Evolutionary conservation across 1,140 invertebrate genomes (phyloP).

Genomic region (Papilio polytes): DNA sequence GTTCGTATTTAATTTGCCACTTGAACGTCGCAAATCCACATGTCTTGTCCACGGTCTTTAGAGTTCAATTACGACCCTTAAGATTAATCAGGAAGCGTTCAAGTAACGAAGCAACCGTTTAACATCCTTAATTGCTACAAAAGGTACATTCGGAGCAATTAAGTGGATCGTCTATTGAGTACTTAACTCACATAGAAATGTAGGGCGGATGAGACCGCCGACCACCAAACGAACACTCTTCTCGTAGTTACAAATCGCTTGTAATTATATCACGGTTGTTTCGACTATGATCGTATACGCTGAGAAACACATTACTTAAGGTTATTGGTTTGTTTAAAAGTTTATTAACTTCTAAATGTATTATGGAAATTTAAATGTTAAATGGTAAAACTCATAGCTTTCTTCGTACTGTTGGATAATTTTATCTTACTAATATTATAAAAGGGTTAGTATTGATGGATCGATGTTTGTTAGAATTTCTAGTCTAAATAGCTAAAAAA

Average conservation of each 20-base stretch:
- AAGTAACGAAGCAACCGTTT: slow-evolving; percentile 48
- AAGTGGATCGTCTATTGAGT: slow-evolving; percentile 52
- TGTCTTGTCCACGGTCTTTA: slow-evolving; percentile 39
- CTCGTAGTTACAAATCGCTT: slow-evolving; percentile 41
- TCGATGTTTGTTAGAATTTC: no score
- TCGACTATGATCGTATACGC: not conserved
- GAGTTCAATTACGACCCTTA: slow-evolving; percentile 42
- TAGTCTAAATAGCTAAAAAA: no score
- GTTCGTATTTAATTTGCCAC: not conserved
- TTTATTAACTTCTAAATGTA: not conserved
- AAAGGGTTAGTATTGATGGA: no score
- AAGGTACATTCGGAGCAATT: slow-evolving; percentile 55
- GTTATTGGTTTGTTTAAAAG: not conserved
- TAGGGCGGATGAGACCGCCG: slow-evolving; percentile 44
- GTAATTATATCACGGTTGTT: slow-evolving; percentile 38
- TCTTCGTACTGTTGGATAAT: no score
- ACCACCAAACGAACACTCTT: slow-evolving; percentile 44
- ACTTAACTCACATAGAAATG: slow-evolving; percentile 43
- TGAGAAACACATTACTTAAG: not conserved
- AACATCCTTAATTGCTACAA: slow-evolving; percentile 57
- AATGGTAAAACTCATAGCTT: no score
- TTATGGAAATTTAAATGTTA: not conserved
- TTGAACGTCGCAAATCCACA: slow-evolving; percentile 25
- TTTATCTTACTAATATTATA: no score
- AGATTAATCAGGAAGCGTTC: slow-evolving; percentile 58